Evolutionary conservation across 2,888 invertebrate species (phyloP).

Genomic region (Rhaphigaster nebulosa): DNA sequence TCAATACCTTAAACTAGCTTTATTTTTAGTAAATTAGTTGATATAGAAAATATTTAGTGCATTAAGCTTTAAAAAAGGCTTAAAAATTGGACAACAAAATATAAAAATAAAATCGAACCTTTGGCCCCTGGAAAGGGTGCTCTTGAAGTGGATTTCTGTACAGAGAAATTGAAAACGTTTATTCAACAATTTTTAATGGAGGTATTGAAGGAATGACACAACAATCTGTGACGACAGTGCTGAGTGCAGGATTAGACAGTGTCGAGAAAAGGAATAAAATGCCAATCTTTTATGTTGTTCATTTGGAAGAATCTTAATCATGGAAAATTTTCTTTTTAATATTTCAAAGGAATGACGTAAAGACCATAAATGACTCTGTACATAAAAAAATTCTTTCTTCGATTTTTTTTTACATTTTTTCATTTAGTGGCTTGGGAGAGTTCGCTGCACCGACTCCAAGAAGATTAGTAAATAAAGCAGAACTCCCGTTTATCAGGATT

Average conservation of each 20-base stretch:
- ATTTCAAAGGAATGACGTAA: background rate
- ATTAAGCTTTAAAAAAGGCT: no score
- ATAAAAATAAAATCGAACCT: no score
- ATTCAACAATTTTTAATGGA: background rate
- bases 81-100: no score
- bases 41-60: no score
- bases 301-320: background rate
- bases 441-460: no score
- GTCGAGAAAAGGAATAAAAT: background rate
- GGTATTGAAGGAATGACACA: background rate
- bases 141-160: background rate
- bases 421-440: no score
- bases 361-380: background rate
- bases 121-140: no score
- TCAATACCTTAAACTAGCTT: no score
- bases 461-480: no score
- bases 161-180: background rate
- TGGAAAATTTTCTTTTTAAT: background rate
- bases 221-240: background rate
- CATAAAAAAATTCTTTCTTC: background rate
- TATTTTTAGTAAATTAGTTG: no score
- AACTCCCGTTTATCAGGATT: no score
- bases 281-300: background rate
- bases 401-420: no score
- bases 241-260: background rate